Percentiles rank a stretch among this genome's conserved stretches.
Conservation (phyloP, 23 tunicate genomes). For the Diplosoma virens region DNA sequence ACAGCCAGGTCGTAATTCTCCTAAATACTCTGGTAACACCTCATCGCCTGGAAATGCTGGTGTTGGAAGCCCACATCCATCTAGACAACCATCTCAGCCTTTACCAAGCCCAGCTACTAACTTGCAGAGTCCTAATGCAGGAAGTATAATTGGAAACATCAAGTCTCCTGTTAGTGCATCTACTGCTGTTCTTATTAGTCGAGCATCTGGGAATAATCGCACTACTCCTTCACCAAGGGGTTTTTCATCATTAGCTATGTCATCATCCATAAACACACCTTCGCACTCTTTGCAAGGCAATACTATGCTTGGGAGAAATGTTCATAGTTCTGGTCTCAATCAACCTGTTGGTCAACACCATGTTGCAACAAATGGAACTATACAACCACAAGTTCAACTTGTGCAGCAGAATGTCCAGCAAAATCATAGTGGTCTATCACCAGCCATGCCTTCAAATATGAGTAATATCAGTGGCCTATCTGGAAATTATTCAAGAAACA, state of each 20-base stretch:
- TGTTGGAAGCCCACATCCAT: slow-evolving; percentile 51
- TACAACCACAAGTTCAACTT: slow-evolving; percentile 28
- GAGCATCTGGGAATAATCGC: slow-evolving; percentile 61
- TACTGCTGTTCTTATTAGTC: slow-evolving; percentile 29
- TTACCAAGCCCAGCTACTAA: slow-evolving; percentile 73
- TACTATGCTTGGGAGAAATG: slow-evolving; percentile 26
- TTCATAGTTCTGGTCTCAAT: slow-evolving; percentile 20
- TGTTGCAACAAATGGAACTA: slow-evolving; percentile 34
- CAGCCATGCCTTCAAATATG: background rate
- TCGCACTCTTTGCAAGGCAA: slow-evolving; percentile 20
- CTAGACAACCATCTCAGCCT: slow-evolving; percentile 60
- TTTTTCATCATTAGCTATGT: slow-evolving; percentile 39
- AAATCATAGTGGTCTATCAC: background rate
- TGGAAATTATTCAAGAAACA: background rate
- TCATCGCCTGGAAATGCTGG: slow-evolving; percentile 52
- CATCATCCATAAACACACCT: slow-evolving; percentile 47
- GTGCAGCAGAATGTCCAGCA: slow-evolving; percentile 9
- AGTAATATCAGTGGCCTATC: background rate
- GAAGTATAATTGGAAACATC: slow-evolving; percentile 43
- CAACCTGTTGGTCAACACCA: slow-evolving; percentile 24
- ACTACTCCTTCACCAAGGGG: slow-evolving; percentile 89
- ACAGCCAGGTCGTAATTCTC: slow-evolving; percentile 44
- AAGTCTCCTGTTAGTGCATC: slow-evolving; percentile 63
- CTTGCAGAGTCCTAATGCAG: slow-evolving; percentile 84
- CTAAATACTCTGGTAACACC: slow-evolving; percentile 31